These are phyloP conservation scores for Pogonophryne albipinna DNA, from an alignment of 2,797 vertebrate genomes.

Conservation along the genomic window DNA sequence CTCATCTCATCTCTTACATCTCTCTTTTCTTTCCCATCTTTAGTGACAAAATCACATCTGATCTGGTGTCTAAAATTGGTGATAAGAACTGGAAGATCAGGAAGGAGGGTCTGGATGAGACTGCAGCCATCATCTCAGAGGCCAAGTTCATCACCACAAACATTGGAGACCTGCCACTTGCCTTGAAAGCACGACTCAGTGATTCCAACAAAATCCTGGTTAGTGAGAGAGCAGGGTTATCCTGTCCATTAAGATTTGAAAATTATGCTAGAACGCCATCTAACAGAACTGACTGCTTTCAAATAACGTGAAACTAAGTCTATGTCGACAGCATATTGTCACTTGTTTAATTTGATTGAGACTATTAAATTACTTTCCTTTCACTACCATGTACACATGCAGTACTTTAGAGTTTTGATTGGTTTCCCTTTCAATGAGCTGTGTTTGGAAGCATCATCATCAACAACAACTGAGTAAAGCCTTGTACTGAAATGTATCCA, in stretches of 20 bases:
- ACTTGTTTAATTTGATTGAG: too few relatives aligned
- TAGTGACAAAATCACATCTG: conserved; percentile 95
- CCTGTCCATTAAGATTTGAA: neutral
- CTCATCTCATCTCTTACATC: fast-evolving
- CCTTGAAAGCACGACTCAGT: conserved; percentile 92
- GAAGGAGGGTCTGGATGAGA: conserved; percentile 97
- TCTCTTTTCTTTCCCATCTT: neutral
- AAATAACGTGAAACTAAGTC: too few relatives aligned
- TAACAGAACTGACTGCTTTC: too few relatives aligned
- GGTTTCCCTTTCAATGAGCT: too few relatives aligned
- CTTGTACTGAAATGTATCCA: neutral
- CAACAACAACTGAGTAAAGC: neutral
- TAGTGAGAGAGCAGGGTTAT: conserved; percentile 36
- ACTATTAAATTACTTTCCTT: too few relatives aligned
- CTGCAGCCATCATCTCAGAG: conserved; percentile 91
- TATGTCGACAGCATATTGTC: too few relatives aligned
- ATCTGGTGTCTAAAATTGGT: conserved; percentile 92
- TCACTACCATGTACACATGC: too few relatives aligned
- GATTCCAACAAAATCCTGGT: conserved; percentile 99
- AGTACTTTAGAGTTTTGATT: too few relatives aligned
- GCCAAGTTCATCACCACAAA: conserved; percentile 95
- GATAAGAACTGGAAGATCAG: conserved; percentile 99
- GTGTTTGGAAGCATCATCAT: too few relatives aligned
- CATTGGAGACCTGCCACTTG: conserved; percentile 92
- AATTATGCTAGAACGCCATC: too few relatives aligned